Conservation (phyloP, 2,888 invertebrate genomes). For the Patella pellucida region DNA sequence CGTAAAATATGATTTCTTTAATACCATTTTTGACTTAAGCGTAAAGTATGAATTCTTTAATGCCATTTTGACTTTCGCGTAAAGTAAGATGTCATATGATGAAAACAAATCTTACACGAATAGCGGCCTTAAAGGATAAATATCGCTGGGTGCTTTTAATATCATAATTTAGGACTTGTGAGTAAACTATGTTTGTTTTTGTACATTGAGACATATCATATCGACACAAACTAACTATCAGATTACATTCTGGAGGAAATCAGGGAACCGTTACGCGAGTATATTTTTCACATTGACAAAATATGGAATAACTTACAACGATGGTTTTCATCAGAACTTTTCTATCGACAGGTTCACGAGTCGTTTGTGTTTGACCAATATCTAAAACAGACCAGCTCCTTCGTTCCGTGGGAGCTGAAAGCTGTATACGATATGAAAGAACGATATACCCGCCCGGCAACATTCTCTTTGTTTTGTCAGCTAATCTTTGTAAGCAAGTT, state of each 20-base stretch:
- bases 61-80: no score
- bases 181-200: neutral
- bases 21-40: no score
- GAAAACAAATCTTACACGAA: no score
- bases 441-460: no score
- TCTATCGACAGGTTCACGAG: neutral
- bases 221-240: neutral
- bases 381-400: conserved; percentile 2
- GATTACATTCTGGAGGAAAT: neutral
- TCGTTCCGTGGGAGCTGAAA: conserved; percentile 6
- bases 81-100: no score
- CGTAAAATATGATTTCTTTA: no score
- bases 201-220: neutral
- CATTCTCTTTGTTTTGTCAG: neutral
- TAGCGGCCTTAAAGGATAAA: no score
- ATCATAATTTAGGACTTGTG: no score
- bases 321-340: neutral
- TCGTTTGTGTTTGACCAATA: conserved; percentile 5
- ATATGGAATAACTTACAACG: conserved; percentile 9
- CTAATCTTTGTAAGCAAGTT: conserved; percentile 4
- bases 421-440: no score
- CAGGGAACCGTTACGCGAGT: neutral
- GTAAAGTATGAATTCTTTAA: no score
- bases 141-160: no score
- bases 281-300: conserved; percentile 3